These are phyloP conservation scores for Drosophila mimica DNA, from an alignment of 2,888 invertebrate genomes.

Conservation along the genomic window DNA sequence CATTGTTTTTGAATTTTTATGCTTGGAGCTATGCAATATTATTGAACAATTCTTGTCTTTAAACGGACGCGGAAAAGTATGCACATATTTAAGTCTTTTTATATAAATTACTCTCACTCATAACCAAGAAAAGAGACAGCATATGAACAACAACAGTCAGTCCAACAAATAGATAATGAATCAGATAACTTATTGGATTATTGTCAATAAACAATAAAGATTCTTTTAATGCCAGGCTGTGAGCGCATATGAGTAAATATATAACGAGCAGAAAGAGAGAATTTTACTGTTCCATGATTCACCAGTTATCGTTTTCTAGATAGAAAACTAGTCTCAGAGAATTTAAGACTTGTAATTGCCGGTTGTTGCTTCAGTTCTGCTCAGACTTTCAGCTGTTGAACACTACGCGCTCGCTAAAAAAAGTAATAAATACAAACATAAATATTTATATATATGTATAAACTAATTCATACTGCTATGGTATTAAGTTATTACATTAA, in stretches of 20 bases:
- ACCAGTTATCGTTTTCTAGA: neutral
- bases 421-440: neutral
- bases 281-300: neutral
- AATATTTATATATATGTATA: neutral
- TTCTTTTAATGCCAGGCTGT: no score
- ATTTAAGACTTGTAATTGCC: neutral
- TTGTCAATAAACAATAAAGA: neutral
- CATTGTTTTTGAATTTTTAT: neutral
- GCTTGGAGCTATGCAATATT: neutral
- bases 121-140: neutral
- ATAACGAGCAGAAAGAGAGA: neutral
- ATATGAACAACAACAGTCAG: neutral
- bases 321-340: neutral
- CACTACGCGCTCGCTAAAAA: neutral
- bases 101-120: neutral
- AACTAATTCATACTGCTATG: neutral
- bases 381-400: neutral
- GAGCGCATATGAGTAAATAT: neutral
- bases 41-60: neutral
- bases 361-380: neutral
- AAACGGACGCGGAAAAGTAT: neutral
- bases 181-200: neutral
- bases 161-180: neutral
- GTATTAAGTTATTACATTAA: neutral
- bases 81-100: neutral